A percentile compares a stretch with the other conserved stretches of the same genome.
Evolutionary conservation across 2,888 invertebrate genomes (phyloP).

Genomic region (Ochropleura leucogaster): DNA sequence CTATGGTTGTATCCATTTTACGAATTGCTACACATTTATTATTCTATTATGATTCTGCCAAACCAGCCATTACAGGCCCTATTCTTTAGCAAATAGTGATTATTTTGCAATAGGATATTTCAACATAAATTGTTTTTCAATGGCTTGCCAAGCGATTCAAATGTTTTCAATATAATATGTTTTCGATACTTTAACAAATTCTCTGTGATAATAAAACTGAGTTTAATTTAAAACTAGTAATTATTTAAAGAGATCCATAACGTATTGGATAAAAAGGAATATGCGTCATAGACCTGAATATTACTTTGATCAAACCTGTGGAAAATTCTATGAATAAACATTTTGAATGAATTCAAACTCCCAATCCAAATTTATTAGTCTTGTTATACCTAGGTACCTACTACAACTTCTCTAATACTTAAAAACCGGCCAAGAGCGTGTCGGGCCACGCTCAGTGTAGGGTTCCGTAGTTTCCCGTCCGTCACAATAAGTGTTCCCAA

Average conservation of each 20-base stretch:
- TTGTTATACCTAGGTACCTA: neutral
- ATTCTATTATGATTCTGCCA: too few relatives aligned
- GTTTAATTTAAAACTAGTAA: neutral
- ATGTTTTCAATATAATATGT: too few relatives aligned
- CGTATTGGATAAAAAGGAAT: slow-evolving; percentile 18
- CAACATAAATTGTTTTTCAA: neutral
- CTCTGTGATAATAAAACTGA: neutral
- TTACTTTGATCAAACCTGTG: slow-evolving; percentile 35
- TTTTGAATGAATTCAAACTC: slow-evolving; percentile 24
- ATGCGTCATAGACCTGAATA: slow-evolving; percentile 9
- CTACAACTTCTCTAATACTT: too few relatives aligned
- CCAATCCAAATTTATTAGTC: neutral
- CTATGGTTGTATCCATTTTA: too few relatives aligned
- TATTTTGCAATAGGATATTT: neutral
- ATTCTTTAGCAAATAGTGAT: neutral
- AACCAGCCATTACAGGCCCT: too few relatives aligned
- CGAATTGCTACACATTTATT: too few relatives aligned
- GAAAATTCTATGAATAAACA: slow-evolving; percentile 39
- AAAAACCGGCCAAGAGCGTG: too few relatives aligned
- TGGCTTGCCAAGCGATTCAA: neutral
- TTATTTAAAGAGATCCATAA: slow-evolving; percentile 3
- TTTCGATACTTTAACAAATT: neutral
- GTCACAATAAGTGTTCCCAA: too few relatives aligned
- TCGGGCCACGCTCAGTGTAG: too few relatives aligned
- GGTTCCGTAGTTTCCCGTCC: too few relatives aligned